Evolutionary conservation across 2,888 invertebrate species (phyloP).

Genomic region (Eledone cirrhosa): DNA sequence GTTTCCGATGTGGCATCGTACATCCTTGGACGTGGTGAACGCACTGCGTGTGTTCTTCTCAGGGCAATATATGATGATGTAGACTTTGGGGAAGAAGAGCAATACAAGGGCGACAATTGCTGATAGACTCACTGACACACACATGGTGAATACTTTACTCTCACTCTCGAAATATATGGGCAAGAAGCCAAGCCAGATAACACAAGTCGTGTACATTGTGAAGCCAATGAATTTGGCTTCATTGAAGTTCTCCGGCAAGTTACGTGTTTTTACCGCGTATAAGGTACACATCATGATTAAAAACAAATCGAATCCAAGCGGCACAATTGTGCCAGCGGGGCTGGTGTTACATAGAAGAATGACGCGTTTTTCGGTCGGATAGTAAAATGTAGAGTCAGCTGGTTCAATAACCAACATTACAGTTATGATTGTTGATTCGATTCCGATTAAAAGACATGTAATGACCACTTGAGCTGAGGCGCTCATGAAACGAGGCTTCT

Average conservation of each 20-base stretch:
- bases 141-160: slow-evolving; percentile 72
- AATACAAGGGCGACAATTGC: slow-evolving; percentile 79
- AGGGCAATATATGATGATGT: slow-evolving; percentile 79
- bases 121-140: slow-evolving; percentile 78
- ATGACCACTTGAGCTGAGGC: slow-evolving; percentile 73
- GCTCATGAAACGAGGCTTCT: slow-evolving; percentile 87
- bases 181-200: slow-evolving; percentile 97
- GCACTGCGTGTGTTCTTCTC: slow-evolving; percentile 80
- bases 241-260: slow-evolving; percentile 98
- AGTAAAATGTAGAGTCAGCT: slow-evolving; percentile 70
- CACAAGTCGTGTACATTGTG: slow-evolving; percentile 98
- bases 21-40: slow-evolving; percentile 79
- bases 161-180: slow-evolving; percentile 92
- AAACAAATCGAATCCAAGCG: slow-evolving; percentile 78
- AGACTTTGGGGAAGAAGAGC: slow-evolving; percentile 80
- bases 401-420: slow-evolving; percentile 74
- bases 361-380: slow-evolving; percentile 68
- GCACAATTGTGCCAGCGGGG: slow-evolving; percentile 76
- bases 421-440: slow-evolving; percentile 81
- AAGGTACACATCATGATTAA: slow-evolving; percentile 86
- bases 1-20: slow-evolving; percentile 75
- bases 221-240: slow-evolving; percentile 81
- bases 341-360: slow-evolving; percentile 75
- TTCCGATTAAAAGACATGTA: slow-evolving; percentile 84
- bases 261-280: slow-evolving; percentile 81